A percentile compares a stretch with the other conserved stretches of the same genome.
Evolutionary conservation across 2,113 vertebrate species (phyloP).

Genomic region (Grammomys surdaster): DNA sequence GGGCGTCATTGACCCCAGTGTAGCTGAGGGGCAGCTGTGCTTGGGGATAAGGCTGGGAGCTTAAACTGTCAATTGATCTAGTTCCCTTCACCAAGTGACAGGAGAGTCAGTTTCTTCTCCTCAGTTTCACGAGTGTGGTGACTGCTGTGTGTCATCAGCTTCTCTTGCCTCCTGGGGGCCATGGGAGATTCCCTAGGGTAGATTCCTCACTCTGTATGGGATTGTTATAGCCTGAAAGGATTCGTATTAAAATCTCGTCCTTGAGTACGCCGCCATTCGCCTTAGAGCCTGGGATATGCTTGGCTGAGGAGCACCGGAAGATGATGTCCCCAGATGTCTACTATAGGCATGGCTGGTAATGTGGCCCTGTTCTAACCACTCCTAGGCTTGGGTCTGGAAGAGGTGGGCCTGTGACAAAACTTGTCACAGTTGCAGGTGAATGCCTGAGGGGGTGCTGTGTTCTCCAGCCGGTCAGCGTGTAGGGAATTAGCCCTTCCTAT

Average conservation of each 20-base stretch:
- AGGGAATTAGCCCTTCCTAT: not conserved
- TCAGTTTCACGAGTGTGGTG: fast-evolving
- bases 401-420: not conserved
- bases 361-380: not conserved
- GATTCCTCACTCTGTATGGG: not conserved
- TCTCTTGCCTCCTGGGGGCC: not conserved
- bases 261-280: not conserved
- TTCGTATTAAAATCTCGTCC: not conserved
- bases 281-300: not conserved
- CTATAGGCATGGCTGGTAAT: not conserved
- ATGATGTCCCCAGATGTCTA: fast-evolving
- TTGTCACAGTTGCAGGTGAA: fast-evolving
- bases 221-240: not conserved
- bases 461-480: not conserved
- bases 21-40: not conserved
- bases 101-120: not conserved
- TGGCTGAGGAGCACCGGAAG: not conserved
- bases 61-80: fast-evolving
- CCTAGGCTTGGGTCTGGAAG: not conserved
- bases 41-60: not conserved
- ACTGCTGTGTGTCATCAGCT: fast-evolving
- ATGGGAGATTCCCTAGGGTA: not conserved
- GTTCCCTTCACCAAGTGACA: not conserved
- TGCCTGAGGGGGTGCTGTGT: fast-evolving
- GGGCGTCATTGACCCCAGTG: not conserved